Percentiles rank a stretch among this genome's conserved stretches.
These are phyloP conservation scores for Enteromius afrohamiltoni DNA, from an alignment of 2,797 vertebrate genomes.

Conservation along the genomic window DNA sequence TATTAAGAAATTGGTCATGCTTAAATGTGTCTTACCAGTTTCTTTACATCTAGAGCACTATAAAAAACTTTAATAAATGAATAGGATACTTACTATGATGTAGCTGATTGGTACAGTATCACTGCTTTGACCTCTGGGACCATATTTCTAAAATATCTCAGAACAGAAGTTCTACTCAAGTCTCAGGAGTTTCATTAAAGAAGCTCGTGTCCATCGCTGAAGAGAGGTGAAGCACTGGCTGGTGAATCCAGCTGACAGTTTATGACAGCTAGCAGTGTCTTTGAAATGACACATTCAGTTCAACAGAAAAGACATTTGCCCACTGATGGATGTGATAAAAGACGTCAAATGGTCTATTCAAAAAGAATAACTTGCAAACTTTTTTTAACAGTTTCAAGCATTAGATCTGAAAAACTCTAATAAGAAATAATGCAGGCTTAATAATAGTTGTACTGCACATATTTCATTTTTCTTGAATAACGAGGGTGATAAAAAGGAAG, in stretches of 20 bases:
- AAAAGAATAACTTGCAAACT: slow-evolving; percentile 11
- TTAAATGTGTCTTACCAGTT: slow-evolving; percentile 3
- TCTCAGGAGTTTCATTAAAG: background rate
- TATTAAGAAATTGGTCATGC: background rate
- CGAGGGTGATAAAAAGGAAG: background rate
- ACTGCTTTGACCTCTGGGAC: background rate
- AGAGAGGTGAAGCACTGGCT: background rate
- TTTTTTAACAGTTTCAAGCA: background rate
- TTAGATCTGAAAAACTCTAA: background rate
- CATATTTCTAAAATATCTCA: background rate
- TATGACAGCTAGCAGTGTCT: slow-evolving; percentile 11
- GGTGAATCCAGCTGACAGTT: slow-evolving; percentile 23
- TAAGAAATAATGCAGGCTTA: background rate
- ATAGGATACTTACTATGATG: background rate
- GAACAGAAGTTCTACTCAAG: background rate
- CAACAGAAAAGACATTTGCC: slow-evolving; percentile 30
- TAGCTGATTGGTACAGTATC: background rate
- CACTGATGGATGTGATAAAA: slow-evolving; percentile 38
- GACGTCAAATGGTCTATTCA: slow-evolving; percentile 5
- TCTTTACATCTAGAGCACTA: background rate
- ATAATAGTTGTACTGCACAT: no score
- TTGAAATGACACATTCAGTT: slow-evolving; percentile 31
- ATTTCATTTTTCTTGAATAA: no score
- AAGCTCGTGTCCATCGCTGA: background rate
- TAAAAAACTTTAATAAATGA: background rate